These are phyloP conservation scores for Dasypogon diadema DNA, from an alignment of 2,888 invertebrate genomes.

Conservation along the genomic window DNA sequence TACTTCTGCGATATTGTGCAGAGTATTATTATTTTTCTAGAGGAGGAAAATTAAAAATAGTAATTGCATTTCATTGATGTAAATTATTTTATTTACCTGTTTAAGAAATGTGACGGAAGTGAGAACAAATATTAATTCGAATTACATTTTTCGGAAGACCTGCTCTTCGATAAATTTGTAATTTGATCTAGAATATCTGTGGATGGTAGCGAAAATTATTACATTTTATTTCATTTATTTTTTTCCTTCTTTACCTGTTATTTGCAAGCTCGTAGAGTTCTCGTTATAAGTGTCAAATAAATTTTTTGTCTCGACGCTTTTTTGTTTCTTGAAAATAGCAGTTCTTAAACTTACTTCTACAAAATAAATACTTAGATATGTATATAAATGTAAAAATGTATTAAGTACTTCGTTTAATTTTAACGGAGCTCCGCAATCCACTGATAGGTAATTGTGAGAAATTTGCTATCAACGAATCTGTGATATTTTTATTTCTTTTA, in stretches of 20 bases:
- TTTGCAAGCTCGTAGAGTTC: constrained; percentile 63
- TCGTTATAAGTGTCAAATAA: constrained; percentile 59
- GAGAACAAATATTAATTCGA: no score
- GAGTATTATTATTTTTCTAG: no score
- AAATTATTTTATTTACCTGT: no score
- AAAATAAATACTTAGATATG: constrained; percentile 35
- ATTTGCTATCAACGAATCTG: constrained; percentile 50
- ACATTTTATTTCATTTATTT: background rate
- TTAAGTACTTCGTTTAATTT: constrained; percentile 63
- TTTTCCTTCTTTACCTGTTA: constrained; percentile 60
- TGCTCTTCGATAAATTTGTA: background rate
- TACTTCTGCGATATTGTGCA: no score
- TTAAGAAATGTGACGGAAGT: no score
- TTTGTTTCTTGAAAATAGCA: constrained; percentile 66
- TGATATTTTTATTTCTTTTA: background rate
- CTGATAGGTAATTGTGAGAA: constrained; percentile 18
- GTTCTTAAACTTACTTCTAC: constrained; percentile 64
- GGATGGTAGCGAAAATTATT: no score
- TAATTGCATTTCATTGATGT: no score
- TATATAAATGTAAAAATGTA: constrained; percentile 52
- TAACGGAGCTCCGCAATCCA: constrained; percentile 46
- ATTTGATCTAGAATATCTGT: background rate
- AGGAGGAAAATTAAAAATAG: no score
- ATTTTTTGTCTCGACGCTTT: constrained; percentile 59
- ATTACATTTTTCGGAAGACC: no score